Conservation (phyloP, 2,797 vertebrate species). For the Cetoscarus ocellatus region DNA sequence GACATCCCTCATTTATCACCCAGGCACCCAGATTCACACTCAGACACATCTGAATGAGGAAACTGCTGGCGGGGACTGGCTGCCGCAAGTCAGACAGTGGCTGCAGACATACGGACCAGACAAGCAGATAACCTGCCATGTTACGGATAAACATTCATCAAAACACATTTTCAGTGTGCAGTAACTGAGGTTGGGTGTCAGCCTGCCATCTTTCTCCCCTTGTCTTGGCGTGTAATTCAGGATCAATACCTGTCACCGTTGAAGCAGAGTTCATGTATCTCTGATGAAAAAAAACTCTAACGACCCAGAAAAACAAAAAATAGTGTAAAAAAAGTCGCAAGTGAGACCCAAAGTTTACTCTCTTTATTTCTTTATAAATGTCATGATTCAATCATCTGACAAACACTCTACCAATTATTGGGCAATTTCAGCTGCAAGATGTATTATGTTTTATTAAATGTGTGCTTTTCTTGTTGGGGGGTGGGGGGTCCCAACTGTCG, state of each 20-base stretch:
- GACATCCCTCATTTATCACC: slow-evolving; percentile 71
- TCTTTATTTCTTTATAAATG: no score
- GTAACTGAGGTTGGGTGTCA: slow-evolving; percentile 13
- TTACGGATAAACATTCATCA: slow-evolving; percentile 46
- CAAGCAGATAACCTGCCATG: slow-evolving; percentile 34
- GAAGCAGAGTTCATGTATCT: slow-evolving; percentile 23
- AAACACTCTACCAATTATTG: no score
- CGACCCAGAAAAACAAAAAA: neutral
- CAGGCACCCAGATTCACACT: slow-evolving; percentile 57
- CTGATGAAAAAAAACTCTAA: slow-evolving; percentile 11
- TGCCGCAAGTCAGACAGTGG: slow-evolving; percentile 34
- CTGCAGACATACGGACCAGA: slow-evolving; percentile 35
- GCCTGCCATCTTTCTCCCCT: slow-evolving; percentile 16
- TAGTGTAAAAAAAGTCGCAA: neutral
- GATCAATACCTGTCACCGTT: slow-evolving; percentile 37
- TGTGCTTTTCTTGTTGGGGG: no score
- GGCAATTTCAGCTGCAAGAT: no score
- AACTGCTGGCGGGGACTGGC: slow-evolving; percentile 25
- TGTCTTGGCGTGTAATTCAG: slow-evolving; percentile 8
- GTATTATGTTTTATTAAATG: no score
- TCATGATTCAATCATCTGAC: no score
- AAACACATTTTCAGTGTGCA: slow-evolving; percentile 40
- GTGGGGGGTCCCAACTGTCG: no score
- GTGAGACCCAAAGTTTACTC: neutral
- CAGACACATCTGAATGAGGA: slow-evolving; percentile 35